These are phyloP conservation scores for Anguilla marmorata DNA, from an alignment of 2,797 vertebrate species.

Conservation along the genomic window DNA sequence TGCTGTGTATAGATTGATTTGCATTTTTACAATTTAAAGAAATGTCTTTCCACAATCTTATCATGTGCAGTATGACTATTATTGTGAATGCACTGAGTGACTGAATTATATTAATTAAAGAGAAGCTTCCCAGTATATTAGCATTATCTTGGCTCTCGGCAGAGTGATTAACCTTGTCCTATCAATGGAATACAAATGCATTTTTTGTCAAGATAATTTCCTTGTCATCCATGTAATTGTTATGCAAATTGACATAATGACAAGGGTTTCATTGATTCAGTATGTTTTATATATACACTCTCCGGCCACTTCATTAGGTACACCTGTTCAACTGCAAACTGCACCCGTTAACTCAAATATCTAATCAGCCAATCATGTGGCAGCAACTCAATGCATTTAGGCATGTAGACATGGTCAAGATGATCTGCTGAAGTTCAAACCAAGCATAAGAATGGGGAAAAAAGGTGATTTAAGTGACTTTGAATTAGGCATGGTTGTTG, in stretches of 20 bases:
- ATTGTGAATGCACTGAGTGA: constrained; percentile 21
- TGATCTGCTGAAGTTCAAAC: too few species aligned
- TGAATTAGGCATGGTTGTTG: too few species aligned
- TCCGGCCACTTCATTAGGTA: too few species aligned
- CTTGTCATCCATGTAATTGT: constrained; percentile 29
- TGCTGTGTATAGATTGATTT: not conserved
- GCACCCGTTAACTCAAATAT: too few species aligned
- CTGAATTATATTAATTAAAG: constrained; percentile 30
- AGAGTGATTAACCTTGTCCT: constrained; percentile 33
- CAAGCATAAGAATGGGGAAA: too few species aligned
- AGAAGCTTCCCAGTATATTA: constrained; percentile 28
- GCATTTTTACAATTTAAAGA: not conserved
- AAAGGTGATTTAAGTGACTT: too few species aligned
- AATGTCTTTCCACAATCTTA: not conserved
- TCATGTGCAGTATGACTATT: not conserved
- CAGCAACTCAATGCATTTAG: too few species aligned
- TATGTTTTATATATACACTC: not conserved
- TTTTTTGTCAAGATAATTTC: constrained; percentile 29
- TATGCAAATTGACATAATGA: constrained; percentile 36
- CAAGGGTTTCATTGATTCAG: constrained; percentile 26
- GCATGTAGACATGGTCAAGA: too few species aligned
- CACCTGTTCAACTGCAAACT: too few species aligned
- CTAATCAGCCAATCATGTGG: too few species aligned
- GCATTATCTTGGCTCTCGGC: constrained; percentile 29
- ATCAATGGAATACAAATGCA: constrained; percentile 36